A percentile compares a stretch with the other conserved stretches of the same genome.
phyloP scores from a whole-genome alignment of 2,113 vertebrate species.

The Varanus komodoensis region DNA sequence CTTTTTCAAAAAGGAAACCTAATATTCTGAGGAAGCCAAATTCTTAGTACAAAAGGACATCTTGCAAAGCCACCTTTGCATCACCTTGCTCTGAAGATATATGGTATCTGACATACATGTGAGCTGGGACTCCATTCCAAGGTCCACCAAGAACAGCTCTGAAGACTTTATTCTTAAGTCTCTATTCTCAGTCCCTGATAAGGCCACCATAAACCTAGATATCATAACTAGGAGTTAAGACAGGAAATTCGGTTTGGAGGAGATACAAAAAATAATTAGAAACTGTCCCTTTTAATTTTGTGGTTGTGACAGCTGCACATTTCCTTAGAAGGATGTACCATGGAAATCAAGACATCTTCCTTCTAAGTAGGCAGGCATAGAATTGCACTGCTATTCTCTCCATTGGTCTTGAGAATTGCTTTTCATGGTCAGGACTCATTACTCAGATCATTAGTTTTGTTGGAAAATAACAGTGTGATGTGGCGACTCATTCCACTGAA shows the following conservation, averaged over 20 bases:
- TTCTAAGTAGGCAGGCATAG: too few relatives aligned
- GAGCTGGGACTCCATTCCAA: not conserved
- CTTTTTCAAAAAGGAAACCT: too few relatives aligned
- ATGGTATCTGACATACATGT: not conserved
- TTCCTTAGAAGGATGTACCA: too few relatives aligned
- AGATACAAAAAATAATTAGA: not conserved
- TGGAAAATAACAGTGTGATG: not conserved
- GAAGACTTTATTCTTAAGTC: not conserved
- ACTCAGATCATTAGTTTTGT: too few relatives aligned
- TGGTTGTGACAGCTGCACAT: not conserved
- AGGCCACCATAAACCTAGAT: not conserved
- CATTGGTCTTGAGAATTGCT: not conserved
- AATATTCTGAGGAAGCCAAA: not conserved
- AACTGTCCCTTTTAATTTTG: not conserved
- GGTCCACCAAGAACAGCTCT: not conserved
- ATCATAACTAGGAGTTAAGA: not conserved
- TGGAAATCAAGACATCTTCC: too few relatives aligned
- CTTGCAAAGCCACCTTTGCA: not conserved
- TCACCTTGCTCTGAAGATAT: not conserved
- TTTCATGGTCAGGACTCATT: not conserved
- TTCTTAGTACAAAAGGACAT: not conserved
- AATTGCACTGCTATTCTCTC: not conserved
- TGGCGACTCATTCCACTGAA: not conserved
- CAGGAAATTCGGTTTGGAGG: not conserved
- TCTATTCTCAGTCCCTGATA: not conserved